These are phyloP conservation scores for Drosophila bocqueti DNA, from an alignment of 1,140 invertebrate genomes.

Conservation along the genomic window DNA sequence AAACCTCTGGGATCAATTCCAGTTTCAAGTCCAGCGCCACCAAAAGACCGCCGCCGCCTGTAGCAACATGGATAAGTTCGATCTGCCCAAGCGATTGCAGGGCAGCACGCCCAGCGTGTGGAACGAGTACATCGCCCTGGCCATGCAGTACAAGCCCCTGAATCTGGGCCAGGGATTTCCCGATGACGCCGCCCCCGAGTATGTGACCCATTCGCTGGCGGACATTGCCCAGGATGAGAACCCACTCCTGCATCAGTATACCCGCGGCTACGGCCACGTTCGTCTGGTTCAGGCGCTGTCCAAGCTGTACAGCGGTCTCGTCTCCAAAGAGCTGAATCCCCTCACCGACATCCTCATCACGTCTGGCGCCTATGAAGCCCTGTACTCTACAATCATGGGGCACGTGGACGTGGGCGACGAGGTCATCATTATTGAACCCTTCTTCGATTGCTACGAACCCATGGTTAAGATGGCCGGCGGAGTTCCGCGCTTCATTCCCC, in stretches of 20 bases:
- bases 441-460: constrained; percentile 98
- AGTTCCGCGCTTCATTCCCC: constrained; percentile 93
- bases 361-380: constrained; percentile 96
- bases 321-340: constrained; percentile 91
- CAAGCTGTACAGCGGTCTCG: constrained; percentile 93
- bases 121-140: constrained; percentile 97
- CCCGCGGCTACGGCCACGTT: constrained; percentile 95
- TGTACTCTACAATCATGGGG: constrained; percentile 94
- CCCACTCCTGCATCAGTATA: constrained; percentile 95
- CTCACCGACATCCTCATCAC: constrained; percentile 95
- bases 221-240: constrained; percentile 89
- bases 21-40: constrained; percentile 17
- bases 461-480: constrained; percentile 96
- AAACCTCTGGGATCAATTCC: constrained; percentile 4
- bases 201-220: constrained; percentile 92
- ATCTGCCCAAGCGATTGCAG: constrained; percentile 87
- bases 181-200: constrained; percentile 94
- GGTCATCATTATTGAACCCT: constrained; percentile 99
- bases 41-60: constrained; percentile 20
- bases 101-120: constrained; percentile 88
- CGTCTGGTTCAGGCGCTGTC: constrained; percentile 93
- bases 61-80: constrained; percentile 86
- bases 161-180: constrained; percentile 99
- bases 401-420: constrained; percentile 94
- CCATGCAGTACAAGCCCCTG: constrained; percentile 94